Evolutionary conservation across 2,113 vertebrate genomes (phyloP), one percentile per base, ranked within the genome.

Genomic region (Bungarus multicinctus): DNA sequence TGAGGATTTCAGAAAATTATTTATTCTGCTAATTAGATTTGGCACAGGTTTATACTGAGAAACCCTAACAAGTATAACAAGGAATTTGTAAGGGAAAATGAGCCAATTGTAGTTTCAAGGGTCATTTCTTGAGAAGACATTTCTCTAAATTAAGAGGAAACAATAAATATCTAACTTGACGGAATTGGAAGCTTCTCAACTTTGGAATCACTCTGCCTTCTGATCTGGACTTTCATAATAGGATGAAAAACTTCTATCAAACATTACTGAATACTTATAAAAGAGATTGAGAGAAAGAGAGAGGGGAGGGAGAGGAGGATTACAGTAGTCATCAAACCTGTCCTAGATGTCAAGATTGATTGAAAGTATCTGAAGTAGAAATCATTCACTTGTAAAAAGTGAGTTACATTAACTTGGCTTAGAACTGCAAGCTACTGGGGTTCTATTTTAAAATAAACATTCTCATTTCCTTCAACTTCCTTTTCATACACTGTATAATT

Each of bases 291-390:
- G 60, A n/a, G 60, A 5, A 30, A 0, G 60, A 5, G 60, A 14
- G 27, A 30, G 0, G 60, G 4, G 60, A 14, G 27, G 27, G 8
- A 3, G 58, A 60, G 22, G 98, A 98, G 22, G 98, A 98, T 98
- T 98, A 98, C 97, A 97, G 94, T 97, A 98, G 98, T 98, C 98
- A 98, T 98, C 57, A 95, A 96, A 94, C 95, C 96, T 97, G 97
- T 96, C 96, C 94, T 96, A 97, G 97, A 98, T 98, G 98, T 98
- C 98, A 97, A 96, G 96, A 95, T 95, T 96, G 94, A 96, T 95
- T 95, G 97, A 96, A 97, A 97, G 96, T 96, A 97, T 95, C 95
- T 97, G 91, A 91, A 89, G 95, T 95, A 97, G 95, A 96, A 97
- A 94, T 93, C 89, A 92, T 96, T 96, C 89, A 93, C 97, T 96